A percentile compares a stretch with the other conserved stretches of the same genome.
Evolutionary conservation across 2,888 invertebrate genomes (phyloP).

Genomic region (Xestia xanthographa): DNA sequence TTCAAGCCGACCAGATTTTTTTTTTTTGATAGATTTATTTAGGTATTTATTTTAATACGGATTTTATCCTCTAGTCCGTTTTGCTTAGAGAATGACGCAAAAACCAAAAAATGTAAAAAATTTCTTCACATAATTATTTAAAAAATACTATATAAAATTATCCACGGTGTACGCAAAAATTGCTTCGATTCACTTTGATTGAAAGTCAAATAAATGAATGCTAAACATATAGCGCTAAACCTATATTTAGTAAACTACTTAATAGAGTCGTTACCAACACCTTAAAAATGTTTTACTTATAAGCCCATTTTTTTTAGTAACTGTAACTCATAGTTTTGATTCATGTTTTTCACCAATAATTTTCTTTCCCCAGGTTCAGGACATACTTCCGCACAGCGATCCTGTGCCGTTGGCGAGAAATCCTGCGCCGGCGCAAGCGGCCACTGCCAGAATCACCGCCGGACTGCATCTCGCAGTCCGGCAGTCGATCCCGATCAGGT

Average conservation of each 20-base stretch:
- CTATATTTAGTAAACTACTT: no score
- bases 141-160: background rate
- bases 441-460: constrained; percentile 88
- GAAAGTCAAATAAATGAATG: background rate
- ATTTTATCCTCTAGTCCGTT: background rate
- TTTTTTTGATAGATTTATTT: no score
- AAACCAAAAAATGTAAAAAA: background rate
- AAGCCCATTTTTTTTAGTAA: no score
- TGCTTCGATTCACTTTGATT: background rate
- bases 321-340: no score
- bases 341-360: background rate
- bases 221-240: background rate
- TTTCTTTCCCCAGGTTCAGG: constrained; percentile 89
- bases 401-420: constrained; percentile 90
- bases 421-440: constrained; percentile 81
- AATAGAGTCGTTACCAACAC: no score
- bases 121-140: background rate
- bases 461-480: constrained; percentile 89
- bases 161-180: background rate
- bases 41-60: no score
- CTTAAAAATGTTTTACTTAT: no score
- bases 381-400: constrained; percentile 93
- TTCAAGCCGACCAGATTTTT: background rate
- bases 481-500: constrained; percentile 91
- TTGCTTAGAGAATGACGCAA: background rate